Percentiles rank a stretch among this genome's conserved stretches.
phyloP scores from a whole-genome alignment of 2,113 vertebrate genomes.

The Toxostoma redivivum region DNA sequence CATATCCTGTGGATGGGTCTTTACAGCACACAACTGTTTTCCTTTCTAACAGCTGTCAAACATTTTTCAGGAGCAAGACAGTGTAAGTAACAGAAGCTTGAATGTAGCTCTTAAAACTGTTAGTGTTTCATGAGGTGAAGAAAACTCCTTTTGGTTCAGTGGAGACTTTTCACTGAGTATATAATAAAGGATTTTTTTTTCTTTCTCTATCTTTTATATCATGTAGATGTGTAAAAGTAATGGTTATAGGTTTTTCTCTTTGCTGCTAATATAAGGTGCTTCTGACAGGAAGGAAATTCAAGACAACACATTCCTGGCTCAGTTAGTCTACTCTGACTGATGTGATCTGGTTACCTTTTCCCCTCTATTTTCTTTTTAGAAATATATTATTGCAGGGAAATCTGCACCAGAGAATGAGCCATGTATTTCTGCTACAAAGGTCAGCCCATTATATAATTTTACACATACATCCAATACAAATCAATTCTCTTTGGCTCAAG shows the following conservation, averaged over 20 bases:
- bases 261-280: not conserved
- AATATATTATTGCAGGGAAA: conserved; percentile 35
- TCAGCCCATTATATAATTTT: conserved; percentile 42
- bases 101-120: not conserved
- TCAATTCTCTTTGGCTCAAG: conserved; percentile 14
- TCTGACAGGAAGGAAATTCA: conserved; percentile 40
- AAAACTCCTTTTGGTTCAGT: conserved; percentile 3
- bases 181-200: not conserved
- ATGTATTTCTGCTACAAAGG: conserved; percentile 31
- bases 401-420: conserved; percentile 13
- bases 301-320: not conserved
- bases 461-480: conserved; percentile 12
- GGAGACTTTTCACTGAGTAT: not conserved
- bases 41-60: not conserved
- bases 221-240: conserved; percentile 31
- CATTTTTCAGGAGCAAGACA: not conserved
- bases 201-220: not conserved
- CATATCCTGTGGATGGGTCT: not conserved
- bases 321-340: conserved; percentile 8
- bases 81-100: not conserved
- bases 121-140: conserved; percentile 28
- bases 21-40: not conserved
- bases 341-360: conserved; percentile 31
- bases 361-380: conserved; percentile 1
- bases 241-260: conserved; percentile 7